A percentile compares a stretch with the other conserved stretches of the same genome.
These are phyloP conservation scores for Sander vitreus DNA, from an alignment of 2,113 vertebrate species.

Conservation along the genomic window DNA sequence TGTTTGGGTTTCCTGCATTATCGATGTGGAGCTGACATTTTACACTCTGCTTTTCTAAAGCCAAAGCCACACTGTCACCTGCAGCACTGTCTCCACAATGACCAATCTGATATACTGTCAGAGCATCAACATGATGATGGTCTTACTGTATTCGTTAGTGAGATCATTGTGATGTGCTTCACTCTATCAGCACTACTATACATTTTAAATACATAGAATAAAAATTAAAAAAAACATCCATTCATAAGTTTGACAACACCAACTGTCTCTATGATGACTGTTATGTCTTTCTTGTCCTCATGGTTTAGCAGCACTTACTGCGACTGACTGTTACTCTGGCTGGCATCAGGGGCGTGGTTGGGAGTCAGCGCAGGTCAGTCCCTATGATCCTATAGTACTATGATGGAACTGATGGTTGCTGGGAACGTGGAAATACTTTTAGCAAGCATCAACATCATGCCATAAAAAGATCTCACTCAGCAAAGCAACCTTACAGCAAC, in stretches of 20 bases:
- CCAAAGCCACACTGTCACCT: slow-evolving; percentile 43
- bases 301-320: background rate
- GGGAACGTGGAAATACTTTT: background rate
- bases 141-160: background rate
- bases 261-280: background rate
- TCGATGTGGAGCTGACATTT: slow-evolving; percentile 69
- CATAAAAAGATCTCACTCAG: background rate
- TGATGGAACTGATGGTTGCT: background rate
- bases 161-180: background rate
- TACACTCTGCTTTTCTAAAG: slow-evolving; percentile 40
- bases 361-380: slow-evolving; percentile 35
- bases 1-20: slow-evolving; percentile 65
- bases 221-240: background rate
- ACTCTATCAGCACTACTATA: background rate
- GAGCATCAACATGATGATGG: slow-evolving; percentile 21
- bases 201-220: no score
- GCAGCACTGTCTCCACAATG: slow-evolving; percentile 40
- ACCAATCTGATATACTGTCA: background rate
- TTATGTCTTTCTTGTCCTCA: background rate
- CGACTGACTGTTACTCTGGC: no score
- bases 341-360: slow-evolving; percentile 29
- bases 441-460: background rate
- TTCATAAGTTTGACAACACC: background rate
- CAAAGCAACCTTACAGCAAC: background rate
- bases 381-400: background rate